Evolutionary conservation across 1,140 invertebrate genomes (phyloP), one percentile per base, ranked within the genome.

Genomic region (Calliopsis andreniformis): DNA sequence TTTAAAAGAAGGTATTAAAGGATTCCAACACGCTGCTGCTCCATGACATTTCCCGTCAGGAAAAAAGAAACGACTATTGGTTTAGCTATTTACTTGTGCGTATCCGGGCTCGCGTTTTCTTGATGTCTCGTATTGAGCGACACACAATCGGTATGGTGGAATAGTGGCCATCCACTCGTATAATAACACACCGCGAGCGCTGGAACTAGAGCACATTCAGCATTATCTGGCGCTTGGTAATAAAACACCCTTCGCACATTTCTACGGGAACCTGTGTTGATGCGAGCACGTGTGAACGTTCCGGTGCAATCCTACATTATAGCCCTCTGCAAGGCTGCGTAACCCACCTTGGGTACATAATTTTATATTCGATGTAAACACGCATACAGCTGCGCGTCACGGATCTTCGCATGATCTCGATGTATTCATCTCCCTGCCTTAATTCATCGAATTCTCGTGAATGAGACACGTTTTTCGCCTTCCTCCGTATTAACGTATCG

Each of bases 241-340:
- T 79, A 83, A 83, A 83, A 83, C 76, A 83, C 71, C 69, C 66
- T 72, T 83, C 66, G 30, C 53, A 43, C 77, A 49, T 72, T 82
- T 72, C 68, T 66, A 47, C 10, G n/a, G 25, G n/a, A 20, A 42
- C 8, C 12, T 16, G 45, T 71, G 51, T 47, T 51, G 18, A 23
- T 55, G 61, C 43, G 20, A 68, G 42, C 42, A n/a, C 32, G 47
- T 39, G 49, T 45, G 39, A 20, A 47, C 62, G 30, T 20, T 32
- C 25, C 42, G 5, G 66, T 30, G 66, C 79, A 76, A 82, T 77
- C 55, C 58, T 32, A 51, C 43, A 53, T 71, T 81, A 67, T 72
- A 77, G 66, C 72, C 68, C 78, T 77, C 72, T n/a, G 28, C 53
- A 66, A n/a, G 66, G 5, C 62, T 45, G 47, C 32, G 64, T 23